phyloP scores from a whole-genome alignment of 2,888 invertebrate species.

The Tetropium fuscum region DNA sequence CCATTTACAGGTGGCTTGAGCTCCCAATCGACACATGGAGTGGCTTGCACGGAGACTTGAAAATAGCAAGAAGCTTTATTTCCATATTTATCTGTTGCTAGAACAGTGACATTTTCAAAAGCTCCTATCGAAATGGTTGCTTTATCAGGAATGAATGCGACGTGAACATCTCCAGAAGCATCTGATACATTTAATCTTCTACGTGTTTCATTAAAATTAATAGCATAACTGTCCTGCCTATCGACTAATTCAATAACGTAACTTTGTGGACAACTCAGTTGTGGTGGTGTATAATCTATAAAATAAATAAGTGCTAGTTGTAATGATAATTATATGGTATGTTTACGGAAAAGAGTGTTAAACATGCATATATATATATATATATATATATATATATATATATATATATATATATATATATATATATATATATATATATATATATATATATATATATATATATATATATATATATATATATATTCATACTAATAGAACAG shows the following conservation, averaged over 20 bases:
- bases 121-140: conserved; percentile 88
- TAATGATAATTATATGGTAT: not conserved
- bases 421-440: too few relatives aligned
- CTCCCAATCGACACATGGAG: conserved; percentile 96
- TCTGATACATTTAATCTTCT: conserved; percentile 87
- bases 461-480: too few relatives aligned
- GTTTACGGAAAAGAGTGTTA: too few relatives aligned
- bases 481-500: too few relatives aligned
- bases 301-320: conserved; percentile 25
- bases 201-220: conserved; percentile 92
- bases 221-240: conserved; percentile 88
- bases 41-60: conserved; percentile 93
- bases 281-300: conserved; percentile 88
- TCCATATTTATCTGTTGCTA: conserved; percentile 87
- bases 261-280: conserved; percentile 91
- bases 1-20: conserved; percentile 90
- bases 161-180: conserved; percentile 86
- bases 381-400: not conserved
- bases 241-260: conserved; percentile 94
- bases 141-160: conserved; percentile 86
- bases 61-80: conserved; percentile 93
- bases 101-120: conserved; percentile 93
- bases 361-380: too few relatives aligned
- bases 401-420: too few relatives aligned
- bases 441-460: too few relatives aligned